Conservation (phyloP, 2,797 vertebrate genomes). For the Sandelia bainsii region DNA sequence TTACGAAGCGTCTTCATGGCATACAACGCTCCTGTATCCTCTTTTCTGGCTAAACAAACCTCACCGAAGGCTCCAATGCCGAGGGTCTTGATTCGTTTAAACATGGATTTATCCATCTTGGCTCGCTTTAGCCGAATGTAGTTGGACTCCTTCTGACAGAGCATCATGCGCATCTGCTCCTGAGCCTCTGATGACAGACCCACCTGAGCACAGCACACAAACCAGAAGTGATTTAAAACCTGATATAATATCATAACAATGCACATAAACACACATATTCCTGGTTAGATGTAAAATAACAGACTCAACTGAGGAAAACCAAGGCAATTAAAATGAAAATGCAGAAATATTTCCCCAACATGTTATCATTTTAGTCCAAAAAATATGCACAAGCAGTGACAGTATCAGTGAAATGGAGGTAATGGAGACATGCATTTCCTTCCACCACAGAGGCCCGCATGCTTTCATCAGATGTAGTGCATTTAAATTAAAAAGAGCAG, state of each 20-base stretch:
- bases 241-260: neutral
- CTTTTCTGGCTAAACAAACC: conserved; percentile 95
- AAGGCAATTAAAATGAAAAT: conserved; percentile 9
- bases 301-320: neutral
- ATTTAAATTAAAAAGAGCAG: conserved; percentile 24
- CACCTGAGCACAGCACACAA: conserved; percentile 83
- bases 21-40: conserved; percentile 95
- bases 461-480: conserved; percentile 46
- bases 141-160: conserved; percentile 98
- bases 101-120: conserved; percentile 99
- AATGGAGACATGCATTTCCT: conserved; percentile 48
- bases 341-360: neutral
- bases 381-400: conserved; percentile 21
- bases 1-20: conserved; percentile 98
- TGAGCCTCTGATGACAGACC: conserved; percentile 95
- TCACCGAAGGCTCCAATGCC: conserved; percentile 98
- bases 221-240: neutral
- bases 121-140: conserved; percentile 97
- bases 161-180: conserved; percentile 99
- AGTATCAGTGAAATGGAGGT: conserved; percentile 21
- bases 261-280: neutral
- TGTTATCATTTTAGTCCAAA: conserved; percentile 22
- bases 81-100: conserved; percentile 97
- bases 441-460: conserved; percentile 31
- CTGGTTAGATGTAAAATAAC: conserved; percentile 15